A percentile compares a stretch with the other conserved stretches of the same genome.
Evolutionary conservation across 1,140 invertebrate genomes (phyloP).

Genomic region (Heliconius congener): DNA sequence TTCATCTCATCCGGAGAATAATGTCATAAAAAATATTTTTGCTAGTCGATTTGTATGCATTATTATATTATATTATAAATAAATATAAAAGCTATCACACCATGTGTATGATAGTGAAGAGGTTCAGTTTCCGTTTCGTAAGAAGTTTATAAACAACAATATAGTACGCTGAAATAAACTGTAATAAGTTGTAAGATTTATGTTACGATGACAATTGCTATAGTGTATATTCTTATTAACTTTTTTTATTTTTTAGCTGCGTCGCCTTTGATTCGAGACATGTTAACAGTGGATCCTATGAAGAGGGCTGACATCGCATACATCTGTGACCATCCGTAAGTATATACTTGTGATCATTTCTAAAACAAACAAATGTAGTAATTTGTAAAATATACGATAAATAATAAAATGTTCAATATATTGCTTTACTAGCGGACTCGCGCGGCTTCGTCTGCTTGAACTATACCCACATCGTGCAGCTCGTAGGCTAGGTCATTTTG

Average conservation of each 20-base stretch:
- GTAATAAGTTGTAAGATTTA: too few relatives aligned
- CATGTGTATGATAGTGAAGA: neutral
- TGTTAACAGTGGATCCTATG: constrained; percentile 95
- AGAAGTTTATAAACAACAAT: too few relatives aligned
- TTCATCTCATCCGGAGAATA: neutral
- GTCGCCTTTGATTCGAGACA: constrained; percentile 95
- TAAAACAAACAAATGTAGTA: neutral
- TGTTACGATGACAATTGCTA: too few relatives aligned
- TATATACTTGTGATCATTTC: constrained; percentile 23
- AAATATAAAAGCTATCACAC: neutral
- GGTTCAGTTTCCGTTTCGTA: neutral
- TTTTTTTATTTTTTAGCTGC: constrained; percentile 85
- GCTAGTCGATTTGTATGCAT: neutral
- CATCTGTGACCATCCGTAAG: constrained; percentile 94
- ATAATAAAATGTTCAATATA: neutral
- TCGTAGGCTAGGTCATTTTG: too few relatives aligned
- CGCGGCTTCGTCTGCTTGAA: too few relatives aligned
- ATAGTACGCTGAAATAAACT: too few relatives aligned
- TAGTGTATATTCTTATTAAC: too few relatives aligned
- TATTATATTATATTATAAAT: neutral
- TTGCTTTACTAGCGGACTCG: too few relatives aligned
- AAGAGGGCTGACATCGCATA: constrained; percentile 95
- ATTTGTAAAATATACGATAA: neutral
- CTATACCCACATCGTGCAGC: too few relatives aligned
- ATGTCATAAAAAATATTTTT: too few relatives aligned